Evolutionary conservation across 2,888 invertebrate genomes (phyloP).

Genomic region (Brenthis ino): DNA sequence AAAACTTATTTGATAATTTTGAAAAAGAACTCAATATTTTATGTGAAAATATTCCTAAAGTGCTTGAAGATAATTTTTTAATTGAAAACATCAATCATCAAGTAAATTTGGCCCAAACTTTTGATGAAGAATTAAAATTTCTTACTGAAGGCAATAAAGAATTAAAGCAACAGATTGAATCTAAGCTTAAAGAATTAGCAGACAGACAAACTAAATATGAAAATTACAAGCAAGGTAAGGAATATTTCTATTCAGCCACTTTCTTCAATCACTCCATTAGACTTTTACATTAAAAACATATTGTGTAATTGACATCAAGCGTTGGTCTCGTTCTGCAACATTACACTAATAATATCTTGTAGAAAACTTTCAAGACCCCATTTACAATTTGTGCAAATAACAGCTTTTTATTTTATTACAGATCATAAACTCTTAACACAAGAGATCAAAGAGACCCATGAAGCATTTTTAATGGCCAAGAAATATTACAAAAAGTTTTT

Average conservation of each 20-base stretch:
- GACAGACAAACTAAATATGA: constrained; percentile 60
- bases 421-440: constrained; percentile 67
- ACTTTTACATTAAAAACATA: too few species aligned
- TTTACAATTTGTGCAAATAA: background rate
- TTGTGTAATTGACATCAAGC: background rate
- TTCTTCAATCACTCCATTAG: too few species aligned
- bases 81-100: constrained; percentile 46
- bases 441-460: constrained; percentile 75
- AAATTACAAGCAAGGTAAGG: constrained; percentile 62
- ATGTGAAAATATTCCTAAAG: constrained; percentile 48
- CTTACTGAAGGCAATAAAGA: constrained; percentile 61
- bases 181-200: constrained; percentile 55
- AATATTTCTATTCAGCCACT: background rate
- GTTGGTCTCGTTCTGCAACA: too few species aligned
- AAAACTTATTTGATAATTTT: constrained; percentile 47
- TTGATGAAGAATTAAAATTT: constrained; percentile 59
- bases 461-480: constrained; percentile 75
- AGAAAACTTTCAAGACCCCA: background rate
- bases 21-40: constrained; percentile 47
- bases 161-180: constrained; percentile 58
- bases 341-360: background rate
- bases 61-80: constrained; percentile 55
- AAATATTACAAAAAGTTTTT: constrained; percentile 72
- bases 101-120: constrained; percentile 45
- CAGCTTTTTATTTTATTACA: constrained; percentile 41